Base-by-base conservation (phyloP, 1,140 invertebrate species). In the Brevipalpus yothersi region DNA sequence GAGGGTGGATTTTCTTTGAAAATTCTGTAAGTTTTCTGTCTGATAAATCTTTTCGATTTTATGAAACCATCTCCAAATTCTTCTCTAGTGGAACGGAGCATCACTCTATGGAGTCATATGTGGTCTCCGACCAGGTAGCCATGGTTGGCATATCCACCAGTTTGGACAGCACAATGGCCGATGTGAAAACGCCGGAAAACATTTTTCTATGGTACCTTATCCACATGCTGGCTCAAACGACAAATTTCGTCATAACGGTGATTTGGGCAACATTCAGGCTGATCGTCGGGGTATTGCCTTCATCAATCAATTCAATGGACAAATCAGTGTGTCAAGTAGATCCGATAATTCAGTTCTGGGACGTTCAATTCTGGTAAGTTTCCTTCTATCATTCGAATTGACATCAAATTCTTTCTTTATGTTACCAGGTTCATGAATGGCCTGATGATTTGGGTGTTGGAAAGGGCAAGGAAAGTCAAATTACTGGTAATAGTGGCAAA, bases 401-500 rank as follows among this genome's bases (percentile, higher is more conserved):
- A 17, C 49, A 8, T 51, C 21, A 19, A 17, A 66, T 71, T 53
- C 69, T 72, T 62, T 72, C 71, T 4, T 67, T 72, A 63, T 67
- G 67, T 17, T n/a, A n/a, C 41, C 73, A 15, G 60, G 56, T 86
- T 13, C 93, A 97, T 72, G 90, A 83, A 61, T 88, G 91, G 72
- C 78, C 80, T 53, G 94, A 98, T 76, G 93, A 97, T 73, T 75
- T 97, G 53, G 93, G 92, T 5, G 75, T 82, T 63, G 92, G 92
- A 58, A 88, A 86, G 2, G 84, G 95, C 68, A 87, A 93, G 68
- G 76, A 91, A 51, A 93, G 90, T 72, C 83, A 84, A 72, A 85
- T 85, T 13, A 97, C 93, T 55, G 94, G 94, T 42, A 96, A 98
- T 74, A 91, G 93, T 64, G 94, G 94, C 4, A 88, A 80, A 58